Evolutionary conservation across 1,140 invertebrate genomes (phyloP).

Genomic region (Diorhabda elongata): DNA sequence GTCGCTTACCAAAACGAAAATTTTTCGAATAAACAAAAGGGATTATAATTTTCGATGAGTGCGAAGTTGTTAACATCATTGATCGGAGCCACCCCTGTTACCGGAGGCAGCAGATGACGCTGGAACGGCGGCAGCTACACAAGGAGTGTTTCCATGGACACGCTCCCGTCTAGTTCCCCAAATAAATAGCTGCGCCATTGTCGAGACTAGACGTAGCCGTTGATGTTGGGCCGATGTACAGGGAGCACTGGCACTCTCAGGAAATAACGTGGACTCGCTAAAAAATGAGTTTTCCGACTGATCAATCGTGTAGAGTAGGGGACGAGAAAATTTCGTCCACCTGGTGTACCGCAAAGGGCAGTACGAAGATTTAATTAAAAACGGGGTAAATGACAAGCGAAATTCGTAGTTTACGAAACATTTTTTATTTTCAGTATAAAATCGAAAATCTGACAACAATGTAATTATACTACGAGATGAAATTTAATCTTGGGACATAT

Average conservation of each 20-base stretch:
- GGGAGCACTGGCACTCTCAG: constrained; percentile 28
- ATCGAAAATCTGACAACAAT: too few species aligned
- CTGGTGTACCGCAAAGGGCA: constrained; percentile 6
- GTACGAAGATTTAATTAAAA: constrained; percentile 7
- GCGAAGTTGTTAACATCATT: too few species aligned
- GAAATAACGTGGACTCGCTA: constrained; percentile 26
- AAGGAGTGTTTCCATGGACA: constrained; percentile 35
- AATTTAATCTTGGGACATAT: too few species aligned
- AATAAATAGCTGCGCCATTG: constrained; percentile 10
- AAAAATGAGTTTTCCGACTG: constrained; percentile 31
- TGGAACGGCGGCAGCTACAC: constrained; percentile 9
- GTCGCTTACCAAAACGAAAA: too few species aligned
- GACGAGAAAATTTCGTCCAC: constrained; percentile 1
- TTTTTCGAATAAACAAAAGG: too few species aligned
- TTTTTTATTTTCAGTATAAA: too few species aligned
- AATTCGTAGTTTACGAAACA: too few species aligned
- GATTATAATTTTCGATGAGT: too few species aligned
- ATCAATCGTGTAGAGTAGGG: constrained; percentile 24
- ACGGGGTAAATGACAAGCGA: background rate
- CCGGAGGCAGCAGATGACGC: constrained; percentile 32
- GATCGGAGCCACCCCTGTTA: constrained; percentile 4
- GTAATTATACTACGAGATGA: too few species aligned
- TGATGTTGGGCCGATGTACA: constrained; percentile 9
- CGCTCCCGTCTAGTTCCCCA: constrained; percentile 18
- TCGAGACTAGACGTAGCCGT: constrained; percentile 9